phyloP scores from a whole-genome alignment of 2,113 vertebrate genomes.

The Podarcis cretensis region DNA sequence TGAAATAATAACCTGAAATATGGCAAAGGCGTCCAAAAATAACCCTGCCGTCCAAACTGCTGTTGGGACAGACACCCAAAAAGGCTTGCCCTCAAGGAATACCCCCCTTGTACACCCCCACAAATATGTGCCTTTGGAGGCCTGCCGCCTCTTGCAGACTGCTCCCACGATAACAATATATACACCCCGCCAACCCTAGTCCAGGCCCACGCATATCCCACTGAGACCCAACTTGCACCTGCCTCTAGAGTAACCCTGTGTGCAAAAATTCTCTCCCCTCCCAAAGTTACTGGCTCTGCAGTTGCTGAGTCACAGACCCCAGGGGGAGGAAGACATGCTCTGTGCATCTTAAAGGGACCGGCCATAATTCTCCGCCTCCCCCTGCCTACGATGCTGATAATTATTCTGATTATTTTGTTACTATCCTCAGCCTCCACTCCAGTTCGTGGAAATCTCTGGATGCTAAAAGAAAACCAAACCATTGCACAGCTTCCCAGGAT shows the following conservation, averaged over 20 bases:
- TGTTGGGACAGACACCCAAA: background rate
- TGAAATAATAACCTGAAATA: no score
- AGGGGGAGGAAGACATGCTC: background rate
- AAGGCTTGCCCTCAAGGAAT: no score
- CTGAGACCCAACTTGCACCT: background rate
- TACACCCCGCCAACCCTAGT: no score
- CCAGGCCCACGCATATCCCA: rapidly evolving
- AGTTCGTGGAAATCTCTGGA: no score
- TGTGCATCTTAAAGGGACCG: rapidly evolving
- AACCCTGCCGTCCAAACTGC: background rate
- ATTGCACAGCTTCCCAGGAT: no score
- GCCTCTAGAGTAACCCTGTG: background rate
- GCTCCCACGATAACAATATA: background rate
- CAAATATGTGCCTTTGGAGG: no score
- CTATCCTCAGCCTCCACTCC: no score
- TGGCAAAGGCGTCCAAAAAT: rapidly evolving
- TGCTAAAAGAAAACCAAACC: no score
- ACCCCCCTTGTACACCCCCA: background rate
- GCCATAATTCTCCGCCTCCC: no score
- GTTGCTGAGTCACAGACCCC: conserved; percentile 55
- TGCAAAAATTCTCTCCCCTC: background rate
- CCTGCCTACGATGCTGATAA: no score
- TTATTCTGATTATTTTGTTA: background rate
- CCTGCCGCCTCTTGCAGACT: background rate
- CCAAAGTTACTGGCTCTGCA: background rate